phyloP scores from a whole-genome alignment of 2,113 vertebrate genomes.

The Nothocercus julius region DNA sequence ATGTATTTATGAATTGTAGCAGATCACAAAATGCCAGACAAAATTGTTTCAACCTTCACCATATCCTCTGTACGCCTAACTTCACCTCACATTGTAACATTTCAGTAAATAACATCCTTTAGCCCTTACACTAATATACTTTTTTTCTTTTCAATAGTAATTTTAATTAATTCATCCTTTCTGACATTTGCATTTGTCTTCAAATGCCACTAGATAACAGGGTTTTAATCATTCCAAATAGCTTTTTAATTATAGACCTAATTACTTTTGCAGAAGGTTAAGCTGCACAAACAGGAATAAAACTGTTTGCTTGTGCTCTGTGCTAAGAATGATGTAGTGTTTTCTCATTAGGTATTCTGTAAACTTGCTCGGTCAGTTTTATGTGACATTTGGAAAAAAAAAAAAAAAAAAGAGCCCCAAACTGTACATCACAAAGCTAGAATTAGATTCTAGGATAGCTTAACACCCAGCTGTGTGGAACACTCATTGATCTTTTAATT shows the following conservation, averaged over 20 bases:
- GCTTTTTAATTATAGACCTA: conserved; percentile 83
- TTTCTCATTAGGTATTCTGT: conserved; percentile 71
- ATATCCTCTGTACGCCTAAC: conserved; percentile 21
- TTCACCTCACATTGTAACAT: conserved; percentile 60
- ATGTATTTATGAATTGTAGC: conserved; percentile 6
- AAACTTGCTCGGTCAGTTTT: conserved; percentile 71
- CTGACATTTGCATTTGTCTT: conserved; percentile 85
- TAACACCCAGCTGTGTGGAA: conserved; percentile 36
- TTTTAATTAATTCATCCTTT: conserved; percentile 82
- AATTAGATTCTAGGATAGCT: conserved; percentile 55
- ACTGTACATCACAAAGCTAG: conserved; percentile 26
- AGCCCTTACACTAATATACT: conserved; percentile 52
- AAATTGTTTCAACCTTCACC: conserved; percentile 34
- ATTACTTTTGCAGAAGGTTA: conserved; percentile 83
- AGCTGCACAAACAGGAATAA: conserved; percentile 81
- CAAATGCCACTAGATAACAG: conserved; percentile 83
- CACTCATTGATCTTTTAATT: conserved; percentile 58
- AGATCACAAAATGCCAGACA: conserved; percentile 10
- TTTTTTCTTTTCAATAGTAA: conserved; percentile 74
- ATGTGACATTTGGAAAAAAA: conserved; percentile 52
- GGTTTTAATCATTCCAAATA: conserved; percentile 82
- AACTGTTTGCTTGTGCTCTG: conserved; percentile 75
- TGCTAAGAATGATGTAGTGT: conserved; percentile 68
- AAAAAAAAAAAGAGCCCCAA: neutral
- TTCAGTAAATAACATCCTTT: conserved; percentile 67